Base-by-base conservation (phyloP, 92 coral and sea anemone species). In the Nematostella vectensis region DNA sequence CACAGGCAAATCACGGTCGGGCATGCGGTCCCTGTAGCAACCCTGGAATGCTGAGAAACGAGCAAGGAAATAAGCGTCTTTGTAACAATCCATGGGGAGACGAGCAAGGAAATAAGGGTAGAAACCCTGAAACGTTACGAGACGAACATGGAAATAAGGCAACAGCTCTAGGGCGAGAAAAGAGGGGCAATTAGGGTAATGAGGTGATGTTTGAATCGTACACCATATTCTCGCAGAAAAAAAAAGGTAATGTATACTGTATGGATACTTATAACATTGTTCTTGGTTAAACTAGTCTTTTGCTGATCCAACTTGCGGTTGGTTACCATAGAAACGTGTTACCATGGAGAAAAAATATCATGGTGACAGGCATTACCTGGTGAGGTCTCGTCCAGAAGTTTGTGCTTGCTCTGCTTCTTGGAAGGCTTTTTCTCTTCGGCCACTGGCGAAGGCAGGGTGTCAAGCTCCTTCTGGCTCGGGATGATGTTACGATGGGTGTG, bases 1-100 rank as follows among this genome's bases (percentile, higher is more conserved):
- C 60, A 73, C 81, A 24, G 80, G 68, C 31, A 91, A 85, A 40
- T 91, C 98, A 25, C 98, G 95, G 2, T 58, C 72, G 0, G 98
- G 98, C 21, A 78, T 85, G 31, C 58, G 74, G 77, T 91, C 98
- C 48, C 63, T 78, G 57, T 47, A 91, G 64, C 98, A 91, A 17
- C 98, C 98, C 36, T 73, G 81, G 69, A 85, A 91, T 3, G 98
- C 98, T 91, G 53, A 11, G 29, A 50, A 30, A n/a, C n/a, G n/a
- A n/a, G n/a, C n/a, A n/a, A n/a, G n/a, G 29, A 23, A 9, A 12
- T 11, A 13, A 56, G 27, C 31, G 23, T 9, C 22, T 0, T 28
- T 15, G 25, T 10, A 9, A n/a, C n/a, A 29, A 11, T 37, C 2
- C 0, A 25, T 54, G 59, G 22, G 50, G 6, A 45, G 50, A 25